Percentiles rank a stretch among this genome's conserved stretches.
Evolutionary conservation across 2,797 vertebrate genomes (phyloP).

Genomic region (Spatula clypeata): DNA sequence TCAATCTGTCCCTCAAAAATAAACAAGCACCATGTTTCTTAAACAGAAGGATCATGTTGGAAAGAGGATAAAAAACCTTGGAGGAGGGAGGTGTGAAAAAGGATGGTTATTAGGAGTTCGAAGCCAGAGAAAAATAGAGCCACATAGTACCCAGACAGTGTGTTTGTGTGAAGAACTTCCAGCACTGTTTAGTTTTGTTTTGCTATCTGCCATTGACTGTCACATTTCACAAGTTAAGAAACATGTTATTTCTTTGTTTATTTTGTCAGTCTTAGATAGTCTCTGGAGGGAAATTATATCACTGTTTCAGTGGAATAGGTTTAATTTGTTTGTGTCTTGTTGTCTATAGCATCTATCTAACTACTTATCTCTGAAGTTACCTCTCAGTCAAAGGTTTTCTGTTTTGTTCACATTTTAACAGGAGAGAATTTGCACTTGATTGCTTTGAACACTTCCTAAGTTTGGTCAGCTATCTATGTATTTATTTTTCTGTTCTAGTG

Average conservation of each 20-base stretch:
- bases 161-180: conserved; percentile 68
- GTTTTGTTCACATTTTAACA: conserved; percentile 69
- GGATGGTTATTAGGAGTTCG: neutral
- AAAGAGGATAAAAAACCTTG: conserved; percentile 11
- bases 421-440: conserved; percentile 74
- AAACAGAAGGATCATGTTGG: neutral
- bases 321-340: conserved; percentile 85
- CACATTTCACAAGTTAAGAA: conserved; percentile 87
- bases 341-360: conserved; percentile 83
- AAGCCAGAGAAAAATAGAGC: neutral
- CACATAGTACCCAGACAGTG: neutral
- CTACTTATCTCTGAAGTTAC: conserved; percentile 82
- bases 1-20: neutral
- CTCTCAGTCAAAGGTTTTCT: conserved; percentile 83
- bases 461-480: conserved; percentile 76
- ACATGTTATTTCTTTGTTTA: conserved; percentile 87
- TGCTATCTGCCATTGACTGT: conserved; percentile 86
- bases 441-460: conserved; percentile 75
- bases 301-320: conserved; percentile 84
- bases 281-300: conserved; percentile 87
- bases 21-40: neutral
- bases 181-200: conserved; percentile 80
- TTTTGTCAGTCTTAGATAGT: conserved; percentile 86
- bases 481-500: conserved; percentile 77
- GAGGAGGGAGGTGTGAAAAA: conserved; percentile 9